Evolutionary conservation across 1,140 invertebrate species (phyloP).

Genomic region (Cataglyphis hispanica): DNA sequence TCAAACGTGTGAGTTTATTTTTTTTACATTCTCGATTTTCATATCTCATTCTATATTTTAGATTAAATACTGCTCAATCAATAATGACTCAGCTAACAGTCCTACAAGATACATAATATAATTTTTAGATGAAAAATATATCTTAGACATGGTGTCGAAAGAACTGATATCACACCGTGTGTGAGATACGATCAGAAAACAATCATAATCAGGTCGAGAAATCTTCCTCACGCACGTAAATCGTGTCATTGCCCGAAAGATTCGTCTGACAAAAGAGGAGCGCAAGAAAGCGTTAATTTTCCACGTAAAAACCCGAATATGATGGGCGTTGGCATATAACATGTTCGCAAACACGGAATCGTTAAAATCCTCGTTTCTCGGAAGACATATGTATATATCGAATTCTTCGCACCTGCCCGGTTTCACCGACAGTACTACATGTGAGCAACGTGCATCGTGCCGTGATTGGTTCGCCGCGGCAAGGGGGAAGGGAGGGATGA

Average conservation of each 20-base stretch:
- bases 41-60: not conserved
- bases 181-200: not conserved
- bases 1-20: conserved; percentile 11
- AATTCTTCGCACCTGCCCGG: conserved; percentile 62
- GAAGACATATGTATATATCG: conserved; percentile 40
- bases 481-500: conserved; percentile 13
- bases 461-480: conserved; percentile 57
- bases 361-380: conserved; percentile 54
- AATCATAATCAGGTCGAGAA: not conserved
- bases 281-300: conserved; percentile 45
- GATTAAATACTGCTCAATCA: not conserved
- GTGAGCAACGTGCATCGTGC: not conserved
- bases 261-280: too few relatives aligned
- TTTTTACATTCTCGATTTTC: not conserved
- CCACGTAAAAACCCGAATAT: conserved; percentile 10
- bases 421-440: conserved; percentile 18
- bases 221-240: not conserved
- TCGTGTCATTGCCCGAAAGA: not conserved
- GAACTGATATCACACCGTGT: not conserved
- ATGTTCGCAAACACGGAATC: conserved; percentile 5
- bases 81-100: not conserved
- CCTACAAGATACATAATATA: not conserved
- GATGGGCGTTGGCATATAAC: not conserved
- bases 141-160: not conserved
- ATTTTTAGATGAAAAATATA: not conserved